Evolutionary conservation across 2,797 vertebrate species (phyloP), one percentile per base, ranked within the genome.

Genomic region (Australoheros facetus): DNA sequence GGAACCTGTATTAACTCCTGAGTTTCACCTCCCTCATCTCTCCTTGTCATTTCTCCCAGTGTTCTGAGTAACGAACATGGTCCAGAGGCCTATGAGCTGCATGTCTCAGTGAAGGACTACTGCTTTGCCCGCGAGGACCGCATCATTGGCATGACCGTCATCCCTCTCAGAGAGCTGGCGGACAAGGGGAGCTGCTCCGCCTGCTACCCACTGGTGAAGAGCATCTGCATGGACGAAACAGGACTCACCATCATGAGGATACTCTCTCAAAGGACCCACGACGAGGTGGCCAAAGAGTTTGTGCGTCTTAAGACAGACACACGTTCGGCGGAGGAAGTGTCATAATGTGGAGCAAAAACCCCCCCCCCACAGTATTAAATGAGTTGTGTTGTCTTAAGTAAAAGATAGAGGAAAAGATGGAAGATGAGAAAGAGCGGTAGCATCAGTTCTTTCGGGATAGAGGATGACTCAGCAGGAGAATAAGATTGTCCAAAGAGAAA

Each of bases 211-310:
- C 94, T 99, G 87, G 87, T 97, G 69, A 96, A 96, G 90, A 97
- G 87, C 90, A 58, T 99, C 90, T 82, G 88, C 56, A 95, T 99
- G 91, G 97, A 99, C 59, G 97, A 98, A 85, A 99, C 98, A 0
- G 98, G 98, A 16, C 85, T 99, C 73, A 99, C 98, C 39, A 99
- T 99, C 91, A 96, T 97, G 51, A 95, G 98, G 92, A 99, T 99
- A 94, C 98, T 99, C 78, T 98, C 98, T 66, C 98, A 99, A 95
- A 97, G 98, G 95, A 98, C 96, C 95, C 95, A 95, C 0, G 98
- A 99, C 3, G 98, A 99, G 81, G 97, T 99, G 69, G 97, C 98
- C 89, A 99, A 97, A 91, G 98, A 99, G 93, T 99, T 99, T 90
- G 98, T 99, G 60, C 97, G 97, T 71, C 97, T 99, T 75, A 99